Evolutionary conservation across 2,888 invertebrate species (phyloP).

Genomic region (Lithophane semibrunnea): DNA sequence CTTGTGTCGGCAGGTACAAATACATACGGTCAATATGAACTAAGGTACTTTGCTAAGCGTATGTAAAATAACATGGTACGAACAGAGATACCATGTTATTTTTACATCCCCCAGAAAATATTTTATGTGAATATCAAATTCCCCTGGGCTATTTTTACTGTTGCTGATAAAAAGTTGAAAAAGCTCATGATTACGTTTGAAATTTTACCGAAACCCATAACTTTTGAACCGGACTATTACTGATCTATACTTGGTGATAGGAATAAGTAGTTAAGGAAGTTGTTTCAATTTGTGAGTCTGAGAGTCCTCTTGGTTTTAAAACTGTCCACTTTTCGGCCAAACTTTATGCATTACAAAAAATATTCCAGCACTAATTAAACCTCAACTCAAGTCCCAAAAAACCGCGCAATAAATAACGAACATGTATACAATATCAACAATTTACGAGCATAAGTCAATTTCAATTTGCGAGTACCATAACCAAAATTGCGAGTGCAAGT

Average conservation of each 20-base stretch:
- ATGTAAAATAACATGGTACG: no score
- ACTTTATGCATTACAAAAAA: not conserved
- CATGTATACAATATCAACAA: constrained; percentile 35
- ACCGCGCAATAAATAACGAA: constrained; percentile 2
- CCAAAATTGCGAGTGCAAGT: constrained; percentile 64
- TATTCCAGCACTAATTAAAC: constrained; percentile 1
- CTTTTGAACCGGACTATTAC: no score
- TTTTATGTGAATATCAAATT: constrained; percentile 17
- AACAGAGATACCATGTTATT: not conserved
- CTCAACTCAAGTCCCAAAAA: constrained; percentile 3
- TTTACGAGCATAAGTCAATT: constrained; percentile 60
- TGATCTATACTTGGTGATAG: no score
- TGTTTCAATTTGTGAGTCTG: no score
- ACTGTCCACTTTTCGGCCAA: no score
- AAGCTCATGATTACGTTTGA: not conserved
- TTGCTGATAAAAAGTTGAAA: not conserved
- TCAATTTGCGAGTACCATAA: constrained; percentile 58
- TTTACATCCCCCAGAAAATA: constrained; percentile 14
- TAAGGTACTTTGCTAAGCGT: no score
- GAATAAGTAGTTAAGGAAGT: no score
- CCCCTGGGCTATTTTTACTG: not conserved
- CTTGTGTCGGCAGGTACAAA: not conserved
- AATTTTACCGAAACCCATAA: no score
- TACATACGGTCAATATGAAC: not conserved
- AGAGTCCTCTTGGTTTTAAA: no score